phyloP scores from a whole-genome alignment of 2,113 vertebrate genomes.

The Halichoeres trimaculatus region DNA sequence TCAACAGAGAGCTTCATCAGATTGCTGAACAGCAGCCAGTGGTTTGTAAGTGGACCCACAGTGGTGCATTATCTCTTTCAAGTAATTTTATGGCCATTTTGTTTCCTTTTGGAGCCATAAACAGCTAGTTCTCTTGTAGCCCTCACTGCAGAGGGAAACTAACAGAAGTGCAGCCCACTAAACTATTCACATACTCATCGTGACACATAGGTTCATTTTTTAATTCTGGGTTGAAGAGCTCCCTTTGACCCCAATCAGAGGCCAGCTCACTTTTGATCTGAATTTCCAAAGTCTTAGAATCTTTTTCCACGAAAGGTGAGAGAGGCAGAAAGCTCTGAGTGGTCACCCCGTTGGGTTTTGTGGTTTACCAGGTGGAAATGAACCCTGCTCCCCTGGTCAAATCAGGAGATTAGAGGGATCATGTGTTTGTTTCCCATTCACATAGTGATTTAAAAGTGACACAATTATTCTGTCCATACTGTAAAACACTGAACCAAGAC shows the following conservation, averaged over 20 bases:
- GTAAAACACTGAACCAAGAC: background rate
- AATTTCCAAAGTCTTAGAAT: background rate
- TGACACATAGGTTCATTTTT: background rate
- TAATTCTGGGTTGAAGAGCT: background rate
- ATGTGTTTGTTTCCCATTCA: background rate
- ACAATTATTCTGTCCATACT: too few species aligned
- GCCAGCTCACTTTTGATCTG: background rate
- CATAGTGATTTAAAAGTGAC: too few species aligned
- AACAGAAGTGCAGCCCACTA: background rate
- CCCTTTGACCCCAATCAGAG: background rate
- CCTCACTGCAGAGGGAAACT: background rate
- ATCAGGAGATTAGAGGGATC: background rate
- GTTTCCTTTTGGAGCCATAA: background rate
- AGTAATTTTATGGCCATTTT: constrained; percentile 13
- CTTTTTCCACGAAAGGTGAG: background rate
- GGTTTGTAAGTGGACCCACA: constrained; percentile 16
- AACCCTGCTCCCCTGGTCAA: background rate
- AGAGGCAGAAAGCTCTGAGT: background rate
- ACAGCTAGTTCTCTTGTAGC: background rate
- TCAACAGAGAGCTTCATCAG: constrained; percentile 13
- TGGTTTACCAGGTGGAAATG: background rate
- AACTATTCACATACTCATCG: constrained; percentile 4
- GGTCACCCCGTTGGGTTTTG: background rate
- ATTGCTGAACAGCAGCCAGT: constrained; percentile 16
- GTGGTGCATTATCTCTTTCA: constrained; percentile 8